A percentile compares a stretch with the other conserved stretches of the same genome.
These are phyloP conservation scores for Lepidonotus clava DNA, from an alignment of 2,888 invertebrate genomes.

Conservation along the genomic window DNA sequence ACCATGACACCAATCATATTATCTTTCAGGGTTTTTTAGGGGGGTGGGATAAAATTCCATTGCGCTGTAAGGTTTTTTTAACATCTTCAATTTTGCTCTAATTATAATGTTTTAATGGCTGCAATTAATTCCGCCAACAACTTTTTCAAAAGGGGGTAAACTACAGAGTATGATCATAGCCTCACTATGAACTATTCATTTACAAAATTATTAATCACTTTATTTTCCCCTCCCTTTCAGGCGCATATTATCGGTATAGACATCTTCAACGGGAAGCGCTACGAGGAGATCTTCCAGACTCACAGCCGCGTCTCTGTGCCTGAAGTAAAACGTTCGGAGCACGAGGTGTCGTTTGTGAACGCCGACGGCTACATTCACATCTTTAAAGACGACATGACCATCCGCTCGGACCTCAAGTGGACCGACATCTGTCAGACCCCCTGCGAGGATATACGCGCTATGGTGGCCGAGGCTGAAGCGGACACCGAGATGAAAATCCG, in stretches of 20 bases:
- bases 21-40: too few species aligned
- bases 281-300: constrained; percentile 27
- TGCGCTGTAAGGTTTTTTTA: too few species aligned
- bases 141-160: too few species aligned
- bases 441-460: neutral
- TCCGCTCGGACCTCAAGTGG: neutral
- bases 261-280: constrained; percentile 29
- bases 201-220: too few species aligned
- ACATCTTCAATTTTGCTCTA: too few species aligned
- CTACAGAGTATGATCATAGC: too few species aligned
- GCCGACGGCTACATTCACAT: neutral
- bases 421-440: neutral
- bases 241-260: constrained; percentile 30
- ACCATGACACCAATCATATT: too few species aligned
- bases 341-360: neutral
- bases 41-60: too few species aligned
- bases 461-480: neutral
- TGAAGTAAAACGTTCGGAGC: constrained; percentile 11
- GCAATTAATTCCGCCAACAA: too few species aligned
- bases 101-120: too few species aligned
- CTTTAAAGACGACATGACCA: constrained; percentile 39
- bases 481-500: neutral
- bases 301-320: constrained; percentile 14
- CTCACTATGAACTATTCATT: neutral
- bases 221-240: constrained; percentile 12